A percentile compares a stretch with the other conserved stretches of the same genome.
Evolutionary conservation across 37 sponge, comb jelly and placozoan genomes (phyloP).

Genomic region (Chondrosia reniformis): DNA sequence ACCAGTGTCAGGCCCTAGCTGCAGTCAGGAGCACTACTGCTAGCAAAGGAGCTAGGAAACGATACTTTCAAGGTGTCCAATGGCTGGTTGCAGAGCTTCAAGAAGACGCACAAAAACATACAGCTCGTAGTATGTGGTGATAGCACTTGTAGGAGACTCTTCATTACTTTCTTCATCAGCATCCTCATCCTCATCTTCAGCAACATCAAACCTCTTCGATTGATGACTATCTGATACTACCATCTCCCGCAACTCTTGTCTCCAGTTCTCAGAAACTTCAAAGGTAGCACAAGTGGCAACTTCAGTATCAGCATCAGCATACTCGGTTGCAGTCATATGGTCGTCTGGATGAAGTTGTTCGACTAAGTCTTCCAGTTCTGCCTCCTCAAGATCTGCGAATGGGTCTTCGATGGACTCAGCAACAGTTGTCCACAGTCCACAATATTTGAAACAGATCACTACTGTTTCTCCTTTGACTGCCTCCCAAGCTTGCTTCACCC

Average conservation of each 20-base stretch:
- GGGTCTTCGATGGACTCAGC: not conserved
- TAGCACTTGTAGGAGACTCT: slow-evolving; percentile 10
- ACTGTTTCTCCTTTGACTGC: slow-evolving; percentile 22
- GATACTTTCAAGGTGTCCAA: slow-evolving; percentile 38
- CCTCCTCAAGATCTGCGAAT: slow-evolving; percentile 22
- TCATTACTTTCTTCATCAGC: not conserved
- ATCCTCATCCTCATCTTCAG: not conserved
- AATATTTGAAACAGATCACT: slow-evolving; percentile 17
- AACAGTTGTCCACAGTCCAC: slow-evolving; percentile 6
- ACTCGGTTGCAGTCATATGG: slow-evolving; percentile 6
- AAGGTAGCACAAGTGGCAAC: slow-evolving; percentile 24
- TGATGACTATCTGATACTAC: slow-evolving; percentile 11
- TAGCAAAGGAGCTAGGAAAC: slow-evolving; percentile 15
- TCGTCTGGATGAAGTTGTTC: slow-evolving; percentile 18
- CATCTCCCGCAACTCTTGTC: slow-evolving; percentile 8
- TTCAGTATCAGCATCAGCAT: slow-evolving; percentile 4
- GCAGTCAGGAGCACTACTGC: slow-evolving; percentile 7
- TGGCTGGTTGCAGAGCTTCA: slow-evolving; percentile 56
- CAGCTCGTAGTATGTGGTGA: slow-evolving; percentile 18
- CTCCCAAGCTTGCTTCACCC: slow-evolving; percentile 26
- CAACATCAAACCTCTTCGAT: slow-evolving; percentile 14
- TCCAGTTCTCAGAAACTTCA: slow-evolving; percentile 23
- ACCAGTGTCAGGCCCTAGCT: slow-evolving; percentile 22
- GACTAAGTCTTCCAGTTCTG: slow-evolving; percentile 5
- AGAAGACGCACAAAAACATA: too few relatives aligned